Conservation (phyloP, 2,888 invertebrate genomes). For the Hemistola chrysoprasaria region DNA sequence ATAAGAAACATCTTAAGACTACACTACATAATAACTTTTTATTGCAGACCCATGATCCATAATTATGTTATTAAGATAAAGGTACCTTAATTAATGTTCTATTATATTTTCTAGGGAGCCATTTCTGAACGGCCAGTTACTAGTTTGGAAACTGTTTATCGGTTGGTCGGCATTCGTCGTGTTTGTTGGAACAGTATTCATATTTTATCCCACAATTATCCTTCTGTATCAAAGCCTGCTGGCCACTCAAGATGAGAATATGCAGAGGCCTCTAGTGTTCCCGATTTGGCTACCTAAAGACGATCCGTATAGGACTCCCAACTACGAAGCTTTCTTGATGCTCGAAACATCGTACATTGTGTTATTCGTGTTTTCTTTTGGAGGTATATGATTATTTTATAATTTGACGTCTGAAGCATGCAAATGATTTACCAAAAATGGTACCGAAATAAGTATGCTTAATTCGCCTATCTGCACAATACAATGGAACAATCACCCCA, state of each 20-base stretch:
- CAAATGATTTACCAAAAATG: no score
- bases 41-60: no score
- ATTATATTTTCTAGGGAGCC: slow-evolving; percentile 42
- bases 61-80: no score
- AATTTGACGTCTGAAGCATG: no score
- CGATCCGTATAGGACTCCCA: slow-evolving; percentile 57
- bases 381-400: no score
- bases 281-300: slow-evolving; percentile 61
- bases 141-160: slow-evolving; percentile 54
- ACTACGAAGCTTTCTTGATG: slow-evolving; percentile 55
- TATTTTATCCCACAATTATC: slow-evolving; percentile 34
- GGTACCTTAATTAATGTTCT: no score
- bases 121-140: slow-evolving; percentile 53
- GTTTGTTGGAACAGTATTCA: slow-evolving; percentile 32
- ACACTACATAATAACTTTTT: no score
- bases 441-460: no score
- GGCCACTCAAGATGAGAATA: slow-evolving; percentile 47
- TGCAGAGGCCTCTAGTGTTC: slow-evolving; percentile 50
- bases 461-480: no score
- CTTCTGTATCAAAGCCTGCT: slow-evolving; percentile 50
- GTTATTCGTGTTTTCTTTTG: slow-evolving; percentile 44
- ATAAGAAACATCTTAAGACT: no score
- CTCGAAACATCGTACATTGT: slow-evolving; percentile 32
- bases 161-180: slow-evolving; percentile 42
- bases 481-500: no score